phyloP scores from a whole-genome alignment of 2,888 invertebrate species.

The Falcaria lacertinaria region DNA sequence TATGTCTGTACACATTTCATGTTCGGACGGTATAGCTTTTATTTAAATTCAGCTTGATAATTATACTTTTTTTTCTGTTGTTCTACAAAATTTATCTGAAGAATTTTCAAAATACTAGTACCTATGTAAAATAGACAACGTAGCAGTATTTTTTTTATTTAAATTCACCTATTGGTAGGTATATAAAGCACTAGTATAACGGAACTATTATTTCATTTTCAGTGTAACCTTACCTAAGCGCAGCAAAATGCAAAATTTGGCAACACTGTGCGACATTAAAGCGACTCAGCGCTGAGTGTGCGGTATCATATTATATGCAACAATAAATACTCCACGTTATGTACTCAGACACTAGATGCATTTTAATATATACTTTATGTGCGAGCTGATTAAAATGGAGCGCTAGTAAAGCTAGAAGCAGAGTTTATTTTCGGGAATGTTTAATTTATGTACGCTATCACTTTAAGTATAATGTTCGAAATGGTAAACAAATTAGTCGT shows the following conservation, averaged over 20 bases:
- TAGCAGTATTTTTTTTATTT: no score
- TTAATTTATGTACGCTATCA: background rate
- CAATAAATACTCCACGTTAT: conserved; percentile 34
- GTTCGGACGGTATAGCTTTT: background rate
- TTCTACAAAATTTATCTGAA: no score
- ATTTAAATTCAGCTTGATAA: background rate
- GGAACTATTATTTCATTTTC: background rate
- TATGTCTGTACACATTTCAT: conserved; percentile 14
- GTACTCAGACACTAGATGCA: conserved; percentile 6
- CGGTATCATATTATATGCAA: conserved; percentile 36
- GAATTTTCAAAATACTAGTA: no score
- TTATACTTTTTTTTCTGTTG: no score
- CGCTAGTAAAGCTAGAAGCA: background rate
- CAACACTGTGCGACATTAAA: conserved; percentile 38
- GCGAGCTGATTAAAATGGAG: background rate
- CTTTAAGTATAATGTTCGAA: no score
- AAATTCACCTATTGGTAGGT: no score
- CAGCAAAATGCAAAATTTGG: conserved; percentile 44
- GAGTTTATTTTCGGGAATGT: background rate
- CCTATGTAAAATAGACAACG: no score
- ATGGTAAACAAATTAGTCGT: no score
- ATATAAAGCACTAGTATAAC: no score
- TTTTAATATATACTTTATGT: background rate
- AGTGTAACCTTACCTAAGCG: background rate
- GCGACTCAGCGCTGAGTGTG: conserved; percentile 38